phyloP scores from a whole-genome alignment of 1,140 invertebrate species.

The Microplitis mediator region DNA sequence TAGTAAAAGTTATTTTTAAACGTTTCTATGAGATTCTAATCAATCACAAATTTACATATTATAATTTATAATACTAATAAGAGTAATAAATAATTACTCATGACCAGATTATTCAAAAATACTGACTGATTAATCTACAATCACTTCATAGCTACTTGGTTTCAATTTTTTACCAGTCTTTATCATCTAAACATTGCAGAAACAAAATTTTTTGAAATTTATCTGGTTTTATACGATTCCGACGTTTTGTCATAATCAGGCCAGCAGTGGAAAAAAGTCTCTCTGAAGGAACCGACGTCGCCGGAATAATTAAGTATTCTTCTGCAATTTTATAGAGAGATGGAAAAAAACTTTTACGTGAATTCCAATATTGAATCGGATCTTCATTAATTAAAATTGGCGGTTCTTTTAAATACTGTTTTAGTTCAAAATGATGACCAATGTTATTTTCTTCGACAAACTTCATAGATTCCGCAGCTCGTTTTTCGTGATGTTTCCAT shows the following conservation, averaged over 20 bases:
- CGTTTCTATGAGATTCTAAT: no score
- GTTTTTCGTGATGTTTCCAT: neutral
- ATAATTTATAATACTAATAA: no score
- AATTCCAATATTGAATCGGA: neutral
- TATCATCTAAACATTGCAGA: no score
- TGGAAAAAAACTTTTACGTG: neutral
- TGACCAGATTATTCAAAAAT: no score
- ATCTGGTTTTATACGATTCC: neutral
- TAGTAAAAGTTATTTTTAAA: no score
- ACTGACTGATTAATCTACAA: no score
- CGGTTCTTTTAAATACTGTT: neutral
- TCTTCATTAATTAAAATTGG: neutral
- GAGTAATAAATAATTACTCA: no score
- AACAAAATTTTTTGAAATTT: neutral
- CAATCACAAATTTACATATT: no score
- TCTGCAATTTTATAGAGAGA: neutral
- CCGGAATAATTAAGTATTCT: neutral
- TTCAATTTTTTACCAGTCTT: no score
- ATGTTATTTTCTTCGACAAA: neutral
- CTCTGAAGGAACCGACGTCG: neutral
- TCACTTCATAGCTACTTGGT: no score
- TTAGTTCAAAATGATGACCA: neutral
- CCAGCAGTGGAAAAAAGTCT: neutral
- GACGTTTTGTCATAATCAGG: neutral
- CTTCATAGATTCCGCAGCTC: neutral